Evolutionary conservation across 2,113 vertebrate species (phyloP).

Genomic region (Cygnus buccinator): DNA sequence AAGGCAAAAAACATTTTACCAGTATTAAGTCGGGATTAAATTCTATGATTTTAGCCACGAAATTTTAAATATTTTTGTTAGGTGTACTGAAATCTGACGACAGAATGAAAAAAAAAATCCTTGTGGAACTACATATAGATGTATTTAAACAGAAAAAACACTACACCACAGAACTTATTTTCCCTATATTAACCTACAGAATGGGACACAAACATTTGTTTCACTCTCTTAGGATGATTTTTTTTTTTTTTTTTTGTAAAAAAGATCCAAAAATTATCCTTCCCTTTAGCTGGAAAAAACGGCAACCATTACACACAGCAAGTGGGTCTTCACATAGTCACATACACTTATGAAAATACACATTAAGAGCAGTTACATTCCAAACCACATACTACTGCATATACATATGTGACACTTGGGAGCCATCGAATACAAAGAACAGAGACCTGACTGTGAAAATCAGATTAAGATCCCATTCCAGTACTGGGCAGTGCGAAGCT

Average conservation of each 20-base stretch:
- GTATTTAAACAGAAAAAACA: not conserved
- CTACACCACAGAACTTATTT: not conserved
- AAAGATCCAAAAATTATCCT: not conserved
- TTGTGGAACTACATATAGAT: too few species aligned
- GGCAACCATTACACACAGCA: not conserved
- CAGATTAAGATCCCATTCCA: not conserved
- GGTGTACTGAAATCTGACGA: not conserved
- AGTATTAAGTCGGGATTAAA: not conserved
- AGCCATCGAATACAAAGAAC: not conserved
- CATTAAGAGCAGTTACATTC: rapidly evolving
- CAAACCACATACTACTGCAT: not conserved
- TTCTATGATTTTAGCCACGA: not conserved
- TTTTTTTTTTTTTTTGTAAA: too few species aligned
- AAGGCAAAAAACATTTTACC: not conserved
- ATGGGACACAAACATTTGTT: not conserved
- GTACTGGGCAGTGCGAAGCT: not conserved
- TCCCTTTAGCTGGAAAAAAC: not conserved
- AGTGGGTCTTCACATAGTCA: not conserved
- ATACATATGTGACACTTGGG: not conserved
- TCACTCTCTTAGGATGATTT: not conserved
- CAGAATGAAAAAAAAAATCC: not conserved
- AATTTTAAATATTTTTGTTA: not conserved
- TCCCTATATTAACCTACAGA: not conserved
- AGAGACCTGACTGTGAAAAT: not conserved
- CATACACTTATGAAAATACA: not conserved